Evolutionary conservation across 2,113 vertebrate genomes (phyloP), one percentile per base, ranked within the genome.

Genomic region (Halcyon malimbica): DNA sequence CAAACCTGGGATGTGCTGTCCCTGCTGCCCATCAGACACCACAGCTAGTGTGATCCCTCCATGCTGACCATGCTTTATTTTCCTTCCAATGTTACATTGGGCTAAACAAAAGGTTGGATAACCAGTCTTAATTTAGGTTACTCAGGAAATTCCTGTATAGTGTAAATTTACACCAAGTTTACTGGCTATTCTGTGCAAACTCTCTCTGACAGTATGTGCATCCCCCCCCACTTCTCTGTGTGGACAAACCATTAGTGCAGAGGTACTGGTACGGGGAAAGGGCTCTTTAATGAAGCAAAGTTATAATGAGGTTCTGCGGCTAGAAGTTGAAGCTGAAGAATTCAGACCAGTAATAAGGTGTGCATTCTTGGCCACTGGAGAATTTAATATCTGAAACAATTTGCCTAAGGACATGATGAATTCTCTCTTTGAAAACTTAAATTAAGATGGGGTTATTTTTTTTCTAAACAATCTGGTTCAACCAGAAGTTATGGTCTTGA

Each of bases 331-430:
- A 94, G 93, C 93, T 90, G 81, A 91, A 91, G 90, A 96, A 96
- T 96, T 90, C 84, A 91, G 79, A 62, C 75, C 87, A 94, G 90
- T 93, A 96, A 91, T 74, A 95, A 96, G 96, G 96, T 96, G 94
- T 96, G 85, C 90, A 93, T 97, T 96, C 87, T 90, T 96, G 94
- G 95, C 92, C 85, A 92, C 83, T 67, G 76, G 92, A 93, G 90
- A 90, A 96, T 92, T 96, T 97, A 96, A 96, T 95, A 96, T 96
- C 95, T 96, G 90, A 95, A 96, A 95, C 90, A 94, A 95, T 97
- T 97, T 97, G 95, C 94, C 94, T 78, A 68, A 44, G 94, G 96
- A 90, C 83, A 93, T 56, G 83, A 87, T 1, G 60, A 95, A 90
- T 92, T 95, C 90, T 90, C 90, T 54, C 93, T 96, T 97, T 96